Percentiles rank a stretch among this genome's conserved stretches.
phyloP scores from a whole-genome alignment of 2,113 vertebrate genomes.

The Bambusicola thoracicus region DNA sequence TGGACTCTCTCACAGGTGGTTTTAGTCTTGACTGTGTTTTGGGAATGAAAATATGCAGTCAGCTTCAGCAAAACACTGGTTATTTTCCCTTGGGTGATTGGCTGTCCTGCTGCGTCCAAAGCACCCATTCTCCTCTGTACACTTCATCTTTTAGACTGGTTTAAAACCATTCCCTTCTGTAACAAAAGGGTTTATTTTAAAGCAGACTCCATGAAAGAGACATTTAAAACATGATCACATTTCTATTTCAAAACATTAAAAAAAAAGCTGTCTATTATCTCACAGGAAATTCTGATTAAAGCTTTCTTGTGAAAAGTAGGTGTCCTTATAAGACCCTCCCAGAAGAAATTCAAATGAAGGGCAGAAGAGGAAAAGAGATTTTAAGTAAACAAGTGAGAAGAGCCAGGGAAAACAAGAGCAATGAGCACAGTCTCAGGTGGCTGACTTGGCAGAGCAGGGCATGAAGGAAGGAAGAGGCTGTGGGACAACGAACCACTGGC shows the following conservation, averaged over 20 bases:
- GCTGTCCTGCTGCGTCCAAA: slow-evolving; percentile 26
- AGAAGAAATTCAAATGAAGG: slow-evolving; percentile 60
- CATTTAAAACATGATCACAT: neutral
- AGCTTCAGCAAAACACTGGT: slow-evolving; percentile 2
- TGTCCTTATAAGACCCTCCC: slow-evolving; percentile 64
- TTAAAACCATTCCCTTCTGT: neutral
- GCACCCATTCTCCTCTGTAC: neutral
- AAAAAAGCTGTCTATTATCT: neutral
- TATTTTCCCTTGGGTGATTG: slow-evolving; percentile 48
- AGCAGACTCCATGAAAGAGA: neutral
- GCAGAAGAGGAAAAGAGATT: slow-evolving; percentile 5
- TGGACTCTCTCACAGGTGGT: slow-evolving; percentile 45
- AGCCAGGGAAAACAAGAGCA: slow-evolving; percentile 68
- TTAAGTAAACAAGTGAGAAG: slow-evolving; percentile 60
- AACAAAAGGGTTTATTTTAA: neutral
- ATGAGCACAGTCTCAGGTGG: slow-evolving; percentile 60
- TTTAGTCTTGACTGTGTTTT: slow-evolving; percentile 52
- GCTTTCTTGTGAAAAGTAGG: neutral
- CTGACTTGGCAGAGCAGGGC: slow-evolving; percentile 2
- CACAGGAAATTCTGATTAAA: slow-evolving; percentile 39
- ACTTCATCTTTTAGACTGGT: neutral
- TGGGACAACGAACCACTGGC: neutral
- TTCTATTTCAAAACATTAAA: neutral
- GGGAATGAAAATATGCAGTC: slow-evolving; percentile 36
- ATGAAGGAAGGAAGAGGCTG: slow-evolving; percentile 60